Conservation (phyloP, 1,140 invertebrate species). For the Plodia interpunctella region DNA sequence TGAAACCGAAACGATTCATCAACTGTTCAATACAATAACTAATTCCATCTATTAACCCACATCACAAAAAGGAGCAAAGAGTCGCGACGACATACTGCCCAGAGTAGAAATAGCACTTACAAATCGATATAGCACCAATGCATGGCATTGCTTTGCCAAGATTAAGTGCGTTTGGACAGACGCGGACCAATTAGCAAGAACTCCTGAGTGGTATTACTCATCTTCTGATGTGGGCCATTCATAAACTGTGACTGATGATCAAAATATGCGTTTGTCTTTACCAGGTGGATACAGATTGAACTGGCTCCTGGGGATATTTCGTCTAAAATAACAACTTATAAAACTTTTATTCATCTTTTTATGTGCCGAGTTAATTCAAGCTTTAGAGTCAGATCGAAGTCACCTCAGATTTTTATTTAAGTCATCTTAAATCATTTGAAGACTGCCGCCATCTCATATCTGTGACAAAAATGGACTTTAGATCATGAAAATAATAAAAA, state of each 20-base stretch:
- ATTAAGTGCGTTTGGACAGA: not conserved
- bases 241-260: not conserved
- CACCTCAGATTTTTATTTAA: no score
- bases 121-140: not conserved
- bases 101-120: not conserved
- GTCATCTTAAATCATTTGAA: no score
- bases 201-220: constrained; percentile 1
- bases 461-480: no score
- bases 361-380: no score
- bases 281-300: not conserved
- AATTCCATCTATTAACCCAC: not conserved
- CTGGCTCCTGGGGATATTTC: no score
- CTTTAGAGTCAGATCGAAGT: no score
- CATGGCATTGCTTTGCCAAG: not conserved
- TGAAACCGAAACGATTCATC: not conserved
- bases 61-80: not conserved
- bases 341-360: not conserved
- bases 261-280: not conserved
- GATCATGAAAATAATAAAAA: no score
- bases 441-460: no score
- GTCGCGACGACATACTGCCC: not conserved
- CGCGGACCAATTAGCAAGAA: not conserved
- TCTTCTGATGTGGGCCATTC: not conserved
- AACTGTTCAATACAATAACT: not conserved
- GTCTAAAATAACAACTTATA: no score